These are phyloP conservation scores for Ephestia elutella DNA, from an alignment of 1,140 invertebrate species.

Conservation along the genomic window DNA sequence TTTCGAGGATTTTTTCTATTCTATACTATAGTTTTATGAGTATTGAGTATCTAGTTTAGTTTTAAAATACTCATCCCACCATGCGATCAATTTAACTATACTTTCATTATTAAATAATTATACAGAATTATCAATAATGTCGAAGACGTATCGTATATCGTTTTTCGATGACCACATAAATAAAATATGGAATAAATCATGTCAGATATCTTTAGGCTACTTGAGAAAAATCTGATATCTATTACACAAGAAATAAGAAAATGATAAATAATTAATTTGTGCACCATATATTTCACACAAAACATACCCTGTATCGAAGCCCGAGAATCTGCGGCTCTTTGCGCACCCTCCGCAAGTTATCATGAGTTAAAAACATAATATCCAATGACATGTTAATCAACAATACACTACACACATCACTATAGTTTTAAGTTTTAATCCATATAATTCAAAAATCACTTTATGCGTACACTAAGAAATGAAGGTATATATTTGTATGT, in stretches of 20 bases:
- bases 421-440: neutral
- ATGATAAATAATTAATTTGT: neutral
- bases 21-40: too few species aligned
- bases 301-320: slow-evolving; percentile 66
- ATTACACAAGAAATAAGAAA: neutral
- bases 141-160: too few species aligned
- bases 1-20: too few species aligned
- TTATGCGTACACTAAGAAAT: slow-evolving; percentile 28
- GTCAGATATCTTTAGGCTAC: too few species aligned
- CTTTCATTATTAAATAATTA: too few species aligned
- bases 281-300: neutral
- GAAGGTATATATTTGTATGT: slow-evolving; percentile 42
- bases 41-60: too few species aligned
- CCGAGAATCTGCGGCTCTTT: slow-evolving; percentile 66
- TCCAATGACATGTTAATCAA: slow-evolving; percentile 57
- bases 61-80: too few species aligned
- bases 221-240: neutral
- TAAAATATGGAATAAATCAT: too few species aligned
- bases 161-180: too few species aligned
- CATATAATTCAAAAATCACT: neutral
- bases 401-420: slow-evolving; percentile 22
- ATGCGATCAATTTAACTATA: too few species aligned
- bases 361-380: slow-evolving; percentile 74
- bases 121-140: too few species aligned
- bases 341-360: slow-evolving; percentile 68